Evolutionary conservation across 2,888 invertebrate species (phyloP).

Genomic region (Trissonchulus sp.): DNA sequence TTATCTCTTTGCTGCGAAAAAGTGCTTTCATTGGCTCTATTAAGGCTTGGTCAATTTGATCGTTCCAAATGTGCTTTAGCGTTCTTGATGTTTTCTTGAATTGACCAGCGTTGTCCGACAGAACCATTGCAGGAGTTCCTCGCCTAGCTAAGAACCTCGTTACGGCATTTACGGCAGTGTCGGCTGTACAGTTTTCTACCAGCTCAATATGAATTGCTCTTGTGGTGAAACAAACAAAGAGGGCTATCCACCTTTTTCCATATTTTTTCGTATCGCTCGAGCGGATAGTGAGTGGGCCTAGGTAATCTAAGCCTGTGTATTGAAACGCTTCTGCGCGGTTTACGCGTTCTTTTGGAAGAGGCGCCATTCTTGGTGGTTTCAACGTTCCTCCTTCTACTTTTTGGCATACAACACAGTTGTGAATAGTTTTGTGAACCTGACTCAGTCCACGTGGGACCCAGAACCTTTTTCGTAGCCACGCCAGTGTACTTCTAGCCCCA

Average conservation of each 20-base stretch:
- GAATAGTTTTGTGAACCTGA: neutral
- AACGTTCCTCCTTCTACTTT: neutral
- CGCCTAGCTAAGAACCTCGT: neutral
- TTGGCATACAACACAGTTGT: neutral
- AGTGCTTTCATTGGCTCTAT: too few species aligned
- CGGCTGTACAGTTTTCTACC: too few species aligned
- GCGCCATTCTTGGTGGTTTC: neutral
- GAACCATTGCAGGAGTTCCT: neutral
- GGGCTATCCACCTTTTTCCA: slow-evolving; percentile 19
- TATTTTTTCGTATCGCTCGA: neutral
- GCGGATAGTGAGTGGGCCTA: neutral
- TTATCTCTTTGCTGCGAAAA: neutral
- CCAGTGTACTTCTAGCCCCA: too few species aligned
- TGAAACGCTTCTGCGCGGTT: neutral
- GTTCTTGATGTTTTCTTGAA: neutral
- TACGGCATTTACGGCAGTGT: too few species aligned
- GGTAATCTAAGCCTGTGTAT: neutral
- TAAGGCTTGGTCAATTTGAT: too few species aligned
- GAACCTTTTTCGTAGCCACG: neutral
- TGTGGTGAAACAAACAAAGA: slow-evolving; percentile 23
- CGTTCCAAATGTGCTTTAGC: neutral
- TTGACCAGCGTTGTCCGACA: neutral
- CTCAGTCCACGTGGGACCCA: neutral
- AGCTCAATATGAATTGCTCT: slow-evolving; percentile 26
- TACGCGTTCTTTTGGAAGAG: neutral